phyloP scores from a whole-genome alignment of 2,113 vertebrate species.

The Prinia subflava region DNA sequence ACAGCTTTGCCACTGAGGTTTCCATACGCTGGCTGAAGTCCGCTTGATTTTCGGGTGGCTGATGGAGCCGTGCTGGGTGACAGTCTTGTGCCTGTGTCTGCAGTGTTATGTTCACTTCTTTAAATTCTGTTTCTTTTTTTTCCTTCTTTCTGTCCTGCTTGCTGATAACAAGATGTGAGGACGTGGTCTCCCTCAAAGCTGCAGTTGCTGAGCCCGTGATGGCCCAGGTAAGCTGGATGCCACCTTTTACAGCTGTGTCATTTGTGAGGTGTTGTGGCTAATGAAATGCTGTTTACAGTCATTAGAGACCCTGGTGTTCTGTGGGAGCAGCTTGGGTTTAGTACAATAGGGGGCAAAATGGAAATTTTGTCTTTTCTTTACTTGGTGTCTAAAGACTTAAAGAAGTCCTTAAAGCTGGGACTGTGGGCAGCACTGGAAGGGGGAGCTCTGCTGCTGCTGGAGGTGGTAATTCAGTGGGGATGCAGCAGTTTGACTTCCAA shows the following conservation, averaged over 20 bases:
- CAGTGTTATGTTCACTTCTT: background rate
- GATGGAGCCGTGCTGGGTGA: background rate
- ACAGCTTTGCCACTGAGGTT: background rate
- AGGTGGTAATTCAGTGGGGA: background rate
- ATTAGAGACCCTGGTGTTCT: background rate
- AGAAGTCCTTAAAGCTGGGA: background rate
- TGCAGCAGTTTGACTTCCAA: background rate
- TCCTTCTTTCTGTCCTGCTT: background rate
- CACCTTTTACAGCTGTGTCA: background rate
- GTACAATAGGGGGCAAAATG: background rate
- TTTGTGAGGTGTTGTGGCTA: background rate
- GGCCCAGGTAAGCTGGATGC: background rate
- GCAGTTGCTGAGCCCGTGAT: accelerated
- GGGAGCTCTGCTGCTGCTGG: background rate
- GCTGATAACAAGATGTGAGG: background rate
- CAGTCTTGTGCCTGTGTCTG: background rate
- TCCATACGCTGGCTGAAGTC: accelerated
- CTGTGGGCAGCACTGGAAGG: background rate
- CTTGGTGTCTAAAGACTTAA: background rate
- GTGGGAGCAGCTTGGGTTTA: background rate
- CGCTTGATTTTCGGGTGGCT: background rate
- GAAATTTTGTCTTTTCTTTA: background rate
- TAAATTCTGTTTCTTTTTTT: background rate
- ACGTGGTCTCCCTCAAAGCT: background rate
- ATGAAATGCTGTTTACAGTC: background rate